Percentiles rank a stretch among this genome's conserved stretches.
These are phyloP conservation scores for Ectemnius continuus DNA, from an alignment of 2,888 invertebrate genomes.

Conservation along the genomic window DNA sequence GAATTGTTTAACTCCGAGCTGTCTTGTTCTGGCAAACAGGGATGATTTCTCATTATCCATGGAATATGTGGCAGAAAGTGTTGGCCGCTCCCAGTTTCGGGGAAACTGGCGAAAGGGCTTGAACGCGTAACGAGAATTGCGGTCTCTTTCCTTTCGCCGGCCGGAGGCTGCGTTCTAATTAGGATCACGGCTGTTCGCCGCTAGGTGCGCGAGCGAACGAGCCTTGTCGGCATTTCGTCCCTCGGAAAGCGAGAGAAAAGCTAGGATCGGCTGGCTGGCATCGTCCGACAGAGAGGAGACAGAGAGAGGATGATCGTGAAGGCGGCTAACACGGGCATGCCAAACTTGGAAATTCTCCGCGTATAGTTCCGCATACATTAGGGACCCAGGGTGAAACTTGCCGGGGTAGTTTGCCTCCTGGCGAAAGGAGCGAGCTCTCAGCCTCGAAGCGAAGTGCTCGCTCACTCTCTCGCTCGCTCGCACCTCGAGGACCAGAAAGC, in stretches of 20 bases:
- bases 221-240: slow-evolving; percentile 49
- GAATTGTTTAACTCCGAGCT: too few relatives aligned
- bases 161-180: slow-evolving; percentile 74
- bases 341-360: slow-evolving; percentile 73
- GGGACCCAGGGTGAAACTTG: slow-evolving; percentile 73
- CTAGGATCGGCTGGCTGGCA: not conserved
- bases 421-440: slow-evolving; percentile 62
- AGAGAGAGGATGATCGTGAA: slow-evolving; percentile 61
- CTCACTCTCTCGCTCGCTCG: slow-evolving; percentile 54
- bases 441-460: slow-evolving; percentile 56
- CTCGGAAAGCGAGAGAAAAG: slow-evolving; percentile 12
- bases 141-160: slow-evolving; percentile 65
- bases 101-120: too few relatives aligned
- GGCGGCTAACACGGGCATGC: slow-evolving; percentile 67
- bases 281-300: slow-evolving; percentile 21
- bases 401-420: slow-evolving; percentile 73
- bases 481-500: slow-evolving; percentile 53
- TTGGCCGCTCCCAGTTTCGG: too few relatives aligned
- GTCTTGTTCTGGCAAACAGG: too few relatives aligned
- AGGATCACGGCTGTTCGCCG: slow-evolving; percentile 76
- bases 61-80: too few relatives aligned
- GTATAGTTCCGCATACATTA: slow-evolving; percentile 77
- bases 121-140: slow-evolving; percentile 51
- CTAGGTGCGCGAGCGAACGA: slow-evolving; percentile 33
- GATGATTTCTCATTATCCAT: too few relatives aligned